Conservation (phyloP, 2,113 vertebrate genomes). For the Paedocypris sp. region DNA sequence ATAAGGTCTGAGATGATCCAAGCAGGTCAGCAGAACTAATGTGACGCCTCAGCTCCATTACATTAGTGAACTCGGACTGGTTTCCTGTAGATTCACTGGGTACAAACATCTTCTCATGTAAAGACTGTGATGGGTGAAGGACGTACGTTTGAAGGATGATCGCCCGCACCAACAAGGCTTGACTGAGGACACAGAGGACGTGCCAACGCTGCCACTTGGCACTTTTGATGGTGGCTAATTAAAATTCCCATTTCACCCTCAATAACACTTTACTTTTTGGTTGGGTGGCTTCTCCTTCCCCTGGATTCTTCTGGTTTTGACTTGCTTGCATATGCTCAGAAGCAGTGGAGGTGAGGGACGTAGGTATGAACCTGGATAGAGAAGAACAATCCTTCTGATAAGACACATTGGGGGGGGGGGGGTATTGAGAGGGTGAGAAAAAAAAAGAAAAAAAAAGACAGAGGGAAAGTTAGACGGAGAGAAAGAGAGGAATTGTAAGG, state of each 20-base stretch:
- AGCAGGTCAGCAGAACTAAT: background rate
- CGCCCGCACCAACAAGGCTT: background rate
- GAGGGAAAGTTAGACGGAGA: too few relatives aligned
- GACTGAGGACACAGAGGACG: constrained; percentile 11
- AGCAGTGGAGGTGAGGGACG: too few relatives aligned
- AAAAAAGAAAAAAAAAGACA: too few relatives aligned
- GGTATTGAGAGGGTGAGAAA: too few relatives aligned
- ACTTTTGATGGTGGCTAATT: constrained; percentile 15
- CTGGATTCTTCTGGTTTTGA: background rate
- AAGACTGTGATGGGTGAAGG: background rate
- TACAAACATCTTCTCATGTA: background rate
- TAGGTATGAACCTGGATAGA: too few relatives aligned
- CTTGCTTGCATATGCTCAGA: background rate
- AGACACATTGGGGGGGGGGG: too few relatives aligned
- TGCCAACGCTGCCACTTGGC: background rate
- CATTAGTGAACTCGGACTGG: too few relatives aligned
- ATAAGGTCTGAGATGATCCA: background rate
- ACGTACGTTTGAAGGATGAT: constrained; percentile 6
- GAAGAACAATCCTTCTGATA: too few relatives aligned
- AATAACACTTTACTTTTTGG: constrained; percentile 27
- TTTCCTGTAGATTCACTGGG: too few relatives aligned
- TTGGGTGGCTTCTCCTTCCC: constrained; percentile 5
- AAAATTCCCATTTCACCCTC: constrained; percentile 29
- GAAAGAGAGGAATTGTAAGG: too few relatives aligned
- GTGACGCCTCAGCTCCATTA: too few relatives aligned